phyloP scores from a whole-genome alignment of 2,113 vertebrate species.

The Thalassarche chlororhynchos region DNA sequence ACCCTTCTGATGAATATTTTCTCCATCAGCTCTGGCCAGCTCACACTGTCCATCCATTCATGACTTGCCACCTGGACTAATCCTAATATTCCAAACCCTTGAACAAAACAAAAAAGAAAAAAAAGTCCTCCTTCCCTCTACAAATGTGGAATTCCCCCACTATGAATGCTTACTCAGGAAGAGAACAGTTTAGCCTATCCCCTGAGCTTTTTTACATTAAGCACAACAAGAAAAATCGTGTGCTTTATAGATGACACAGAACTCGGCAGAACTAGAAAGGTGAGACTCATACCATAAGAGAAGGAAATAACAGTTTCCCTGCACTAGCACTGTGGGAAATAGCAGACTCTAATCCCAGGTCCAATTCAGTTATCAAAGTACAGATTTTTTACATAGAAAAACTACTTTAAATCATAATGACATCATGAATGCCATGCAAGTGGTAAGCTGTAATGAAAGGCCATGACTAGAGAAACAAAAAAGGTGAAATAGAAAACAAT shows the following conservation, averaged over 20 bases:
- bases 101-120: background rate
- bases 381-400: background rate
- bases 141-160: background rate
- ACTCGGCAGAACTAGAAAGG: background rate
- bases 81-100: slow-evolving; percentile 34
- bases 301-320: background rate
- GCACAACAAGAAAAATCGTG: background rate
- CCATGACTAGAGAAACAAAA: background rate
- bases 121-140: background rate
- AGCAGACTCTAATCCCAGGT: background rate
- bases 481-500: background rate
- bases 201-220: background rate
- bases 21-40: slow-evolving; percentile 36
- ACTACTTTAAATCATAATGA: background rate
- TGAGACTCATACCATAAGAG: background rate
- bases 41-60: slow-evolving; percentile 18
- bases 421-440: background rate
- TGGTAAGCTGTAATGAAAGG: background rate
- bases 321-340: background rate
- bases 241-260: background rate
- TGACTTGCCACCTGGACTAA: slow-evolving; percentile 42
- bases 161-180: background rate
- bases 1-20: slow-evolving; percentile 45
- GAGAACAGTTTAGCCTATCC: background rate
- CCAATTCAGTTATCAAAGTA: background rate